Percentiles rank a stretch among this genome's conserved stretches.
phyloP scores from a whole-genome alignment of 2,888 invertebrate species.

The Drosophila hamatofila region DNA sequence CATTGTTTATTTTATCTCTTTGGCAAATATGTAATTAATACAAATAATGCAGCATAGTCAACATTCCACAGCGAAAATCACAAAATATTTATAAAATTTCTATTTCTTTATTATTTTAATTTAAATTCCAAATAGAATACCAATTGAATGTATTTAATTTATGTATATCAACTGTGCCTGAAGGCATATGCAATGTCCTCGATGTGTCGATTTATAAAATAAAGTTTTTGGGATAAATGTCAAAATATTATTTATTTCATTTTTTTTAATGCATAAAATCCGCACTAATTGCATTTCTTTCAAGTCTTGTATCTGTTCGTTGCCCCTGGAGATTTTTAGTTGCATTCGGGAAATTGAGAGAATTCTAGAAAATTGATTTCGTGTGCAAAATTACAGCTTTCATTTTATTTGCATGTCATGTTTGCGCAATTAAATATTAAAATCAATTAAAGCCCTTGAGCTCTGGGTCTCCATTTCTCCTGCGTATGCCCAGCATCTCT shows the following conservation, averaged over 20 bases:
- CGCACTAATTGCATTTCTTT: background rate
- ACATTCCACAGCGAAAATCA: background rate
- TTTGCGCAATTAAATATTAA: slow-evolving; percentile 74
- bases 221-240: background rate
- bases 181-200: too few species aligned
- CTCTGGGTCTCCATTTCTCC: slow-evolving; percentile 7
- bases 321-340: background rate
- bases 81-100: background rate
- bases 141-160: background rate
- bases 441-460: slow-evolving; percentile 68
- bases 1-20: background rate
- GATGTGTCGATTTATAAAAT: too few species aligned
- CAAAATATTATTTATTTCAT: background rate
- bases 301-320: background rate
- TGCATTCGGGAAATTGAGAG: background rate
- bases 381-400: slow-evolving; percentile 29
- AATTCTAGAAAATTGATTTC: slow-evolving; percentile 55
- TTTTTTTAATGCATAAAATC: background rate
- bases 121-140: background rate
- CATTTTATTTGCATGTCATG: slow-evolving; percentile 63
- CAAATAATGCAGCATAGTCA: background rate
- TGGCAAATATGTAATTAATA: background rate
- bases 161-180: too few species aligned
- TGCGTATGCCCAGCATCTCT: slow-evolving; percentile 19
- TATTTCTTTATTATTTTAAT: background rate